A percentile compares a stretch with the other conserved stretches of the same genome.
phyloP scores from a whole-genome alignment of 2,888 invertebrate species.

The Euproctis similis region DNA sequence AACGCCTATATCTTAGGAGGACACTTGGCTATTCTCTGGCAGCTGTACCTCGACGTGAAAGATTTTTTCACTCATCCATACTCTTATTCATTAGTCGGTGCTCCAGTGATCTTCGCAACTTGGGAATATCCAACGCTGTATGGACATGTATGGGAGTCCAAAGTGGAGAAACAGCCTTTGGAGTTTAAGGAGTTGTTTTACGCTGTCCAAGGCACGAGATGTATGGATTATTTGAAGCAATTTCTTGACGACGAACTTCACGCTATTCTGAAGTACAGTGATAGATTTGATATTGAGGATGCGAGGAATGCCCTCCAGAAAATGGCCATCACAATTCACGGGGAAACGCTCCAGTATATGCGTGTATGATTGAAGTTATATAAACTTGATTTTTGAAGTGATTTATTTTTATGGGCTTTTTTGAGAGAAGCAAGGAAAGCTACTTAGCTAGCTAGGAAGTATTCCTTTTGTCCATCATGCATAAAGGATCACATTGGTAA shows the following conservation, averaged over 20 bases:
- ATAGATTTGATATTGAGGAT: slow-evolving; percentile 52
- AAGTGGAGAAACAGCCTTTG: slow-evolving; percentile 41
- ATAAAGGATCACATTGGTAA: too few relatives aligned
- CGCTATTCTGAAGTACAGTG: slow-evolving; percentile 43
- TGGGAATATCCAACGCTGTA: slow-evolving; percentile 66
- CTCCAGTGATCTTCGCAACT: slow-evolving; percentile 50
- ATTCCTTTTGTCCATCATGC: too few relatives aligned
- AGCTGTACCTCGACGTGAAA: slow-evolving; percentile 58
- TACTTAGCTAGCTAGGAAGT: too few relatives aligned
- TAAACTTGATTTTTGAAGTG: slow-evolving; percentile 5
- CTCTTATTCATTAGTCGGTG: slow-evolving; percentile 56
- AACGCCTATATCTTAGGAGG: slow-evolving; percentile 59
- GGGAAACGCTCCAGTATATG: slow-evolving; percentile 55
- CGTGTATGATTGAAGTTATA: slow-evolving; percentile 34
- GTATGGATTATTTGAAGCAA: slow-evolving; percentile 49
- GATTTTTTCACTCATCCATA: slow-evolving; percentile 62
- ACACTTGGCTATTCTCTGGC: slow-evolving; percentile 62
- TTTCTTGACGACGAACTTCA: slow-evolving; percentile 53
- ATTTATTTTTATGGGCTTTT: too few relatives aligned
- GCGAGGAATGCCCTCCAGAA: slow-evolving; percentile 53
- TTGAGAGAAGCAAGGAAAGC: too few relatives aligned
- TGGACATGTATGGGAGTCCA: slow-evolving; percentile 46
- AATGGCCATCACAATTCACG: slow-evolving; percentile 57
- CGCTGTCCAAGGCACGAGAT: slow-evolving; percentile 50
- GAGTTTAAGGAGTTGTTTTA: slow-evolving; percentile 56